phyloP scores from a whole-genome alignment of 35 echinoderm and acorn worm genomes.

The Apostichopus parvimensis region DNA sequence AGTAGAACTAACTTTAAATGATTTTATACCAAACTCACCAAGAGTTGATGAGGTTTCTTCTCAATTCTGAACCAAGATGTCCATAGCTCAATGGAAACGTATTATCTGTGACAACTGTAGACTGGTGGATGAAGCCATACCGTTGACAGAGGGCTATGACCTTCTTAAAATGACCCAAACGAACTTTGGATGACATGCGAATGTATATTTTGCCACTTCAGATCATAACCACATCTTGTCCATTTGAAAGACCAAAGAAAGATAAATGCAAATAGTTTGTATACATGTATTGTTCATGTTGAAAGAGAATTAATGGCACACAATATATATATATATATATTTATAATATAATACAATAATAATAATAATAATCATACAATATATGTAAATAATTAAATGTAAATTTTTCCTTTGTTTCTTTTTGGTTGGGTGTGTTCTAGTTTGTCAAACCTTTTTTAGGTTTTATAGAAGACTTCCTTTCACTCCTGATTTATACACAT shows the following conservation, averaged over 20 bases:
- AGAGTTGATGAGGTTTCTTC: conserved; percentile 15
- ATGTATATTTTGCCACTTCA: not conserved
- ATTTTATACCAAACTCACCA: not conserved
- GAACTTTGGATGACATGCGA: conserved; percentile 18
- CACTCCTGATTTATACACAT: too few species aligned
- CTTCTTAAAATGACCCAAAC: conserved; percentile 27
- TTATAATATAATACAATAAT: too few species aligned
- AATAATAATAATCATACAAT: too few species aligned
- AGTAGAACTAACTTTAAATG: too few species aligned
- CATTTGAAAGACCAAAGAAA: not conserved
- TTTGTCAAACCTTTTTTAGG: too few species aligned
- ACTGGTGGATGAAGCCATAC: conserved; percentile 15
- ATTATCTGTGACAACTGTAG: not conserved
- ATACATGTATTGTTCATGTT: too few species aligned
- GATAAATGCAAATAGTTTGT: not conserved
- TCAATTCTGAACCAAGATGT: conserved; percentile 14
- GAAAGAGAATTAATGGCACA: too few species aligned
- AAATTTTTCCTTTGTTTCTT: too few species aligned
- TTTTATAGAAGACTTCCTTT: too few species aligned
- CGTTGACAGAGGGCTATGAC: conserved; percentile 23
- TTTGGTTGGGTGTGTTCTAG: too few species aligned
- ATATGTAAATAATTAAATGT: too few species aligned
- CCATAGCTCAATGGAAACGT: conserved; percentile 25
- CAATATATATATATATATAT: too few species aligned
- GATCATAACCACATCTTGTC: not conserved